These are phyloP conservation scores for Emberiza fucata DNA, from an alignment of 2,113 vertebrate species.

Conservation along the genomic window DNA sequence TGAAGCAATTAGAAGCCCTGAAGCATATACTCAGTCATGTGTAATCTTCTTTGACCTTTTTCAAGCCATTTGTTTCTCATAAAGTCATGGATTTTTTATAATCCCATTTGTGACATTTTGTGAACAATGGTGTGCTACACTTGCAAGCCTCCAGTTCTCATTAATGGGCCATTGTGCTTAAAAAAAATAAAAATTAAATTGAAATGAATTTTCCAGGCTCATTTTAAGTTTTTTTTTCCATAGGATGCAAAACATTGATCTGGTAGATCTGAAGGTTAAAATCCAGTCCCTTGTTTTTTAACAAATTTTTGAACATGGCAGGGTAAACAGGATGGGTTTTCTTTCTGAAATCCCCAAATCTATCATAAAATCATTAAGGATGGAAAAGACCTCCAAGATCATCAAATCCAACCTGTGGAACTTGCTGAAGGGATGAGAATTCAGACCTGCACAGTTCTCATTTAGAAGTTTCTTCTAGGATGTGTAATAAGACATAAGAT, in stretches of 20 bases:
- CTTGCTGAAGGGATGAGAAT: not conserved
- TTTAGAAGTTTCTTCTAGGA: not conserved
- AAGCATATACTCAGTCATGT: conserved; percentile 19
- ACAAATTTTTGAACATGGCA: not conserved
- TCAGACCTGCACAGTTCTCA: not conserved
- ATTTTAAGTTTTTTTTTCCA: not conserved
- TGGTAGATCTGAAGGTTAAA: not conserved
- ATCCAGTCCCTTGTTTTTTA: not conserved
- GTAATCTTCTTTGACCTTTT: not conserved
- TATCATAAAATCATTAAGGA: not conserved
- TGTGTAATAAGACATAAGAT: not conserved
- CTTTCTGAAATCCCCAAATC: not conserved
- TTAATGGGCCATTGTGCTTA: not conserved
- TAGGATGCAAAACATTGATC: not conserved
- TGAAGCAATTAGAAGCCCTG: conserved; percentile 50
- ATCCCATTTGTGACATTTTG: not conserved
- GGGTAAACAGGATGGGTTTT: not conserved
- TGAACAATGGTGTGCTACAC: not conserved
- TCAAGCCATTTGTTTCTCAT: not conserved
- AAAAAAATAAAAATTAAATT: not conserved
- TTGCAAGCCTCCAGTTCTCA: not conserved
- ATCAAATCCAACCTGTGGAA: not conserved
- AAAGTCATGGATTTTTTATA: not conserved
- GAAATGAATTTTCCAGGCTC: not conserved
- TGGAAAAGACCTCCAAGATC: not conserved